A percentile compares a stretch with the other conserved stretches of the same genome.
Conservation (phyloP, 2,888 invertebrate species). For the Clivina fossor region DNA sequence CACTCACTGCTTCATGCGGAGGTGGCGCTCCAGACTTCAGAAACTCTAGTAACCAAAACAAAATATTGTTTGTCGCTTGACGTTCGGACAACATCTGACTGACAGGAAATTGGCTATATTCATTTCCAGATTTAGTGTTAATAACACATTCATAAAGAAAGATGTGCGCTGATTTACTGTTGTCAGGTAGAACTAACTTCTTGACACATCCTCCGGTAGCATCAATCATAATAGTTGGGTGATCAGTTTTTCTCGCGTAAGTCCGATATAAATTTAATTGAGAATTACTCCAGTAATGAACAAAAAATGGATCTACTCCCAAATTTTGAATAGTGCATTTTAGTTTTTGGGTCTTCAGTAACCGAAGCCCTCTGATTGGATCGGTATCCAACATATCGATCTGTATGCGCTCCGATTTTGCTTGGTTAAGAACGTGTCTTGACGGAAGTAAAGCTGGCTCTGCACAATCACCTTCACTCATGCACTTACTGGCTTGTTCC, state of each 20-base stretch:
- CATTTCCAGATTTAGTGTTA: constrained; percentile 1
- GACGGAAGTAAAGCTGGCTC: constrained; percentile 1
- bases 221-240: constrained; percentile 30
- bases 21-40: constrained; percentile 23
- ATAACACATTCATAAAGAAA: constrained; percentile 34
- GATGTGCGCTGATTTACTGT: constrained; percentile 21
- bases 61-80: constrained; percentile 30
- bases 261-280: constrained; percentile 28
- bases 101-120: constrained; percentile 28
- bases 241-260: constrained; percentile 5
- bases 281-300: constrained; percentile 32
- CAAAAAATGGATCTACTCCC: constrained; percentile 34
- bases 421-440: not conserved
- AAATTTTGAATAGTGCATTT: constrained; percentile 23
- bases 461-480: not conserved
- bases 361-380: not conserved
- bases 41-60: constrained; percentile 36
- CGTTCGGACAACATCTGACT: constrained; percentile 35
- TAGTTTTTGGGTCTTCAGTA: not conserved
- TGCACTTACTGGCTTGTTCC: not conserved
- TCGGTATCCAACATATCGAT: not conserved
- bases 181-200: too few species aligned
- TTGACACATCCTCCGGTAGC: constrained; percentile 35
- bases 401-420: not conserved
- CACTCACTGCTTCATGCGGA: constrained; percentile 35